Base-by-base conservation (phyloP, 2,888 invertebrate species). In the Neoitamus cyanurus region DNA sequence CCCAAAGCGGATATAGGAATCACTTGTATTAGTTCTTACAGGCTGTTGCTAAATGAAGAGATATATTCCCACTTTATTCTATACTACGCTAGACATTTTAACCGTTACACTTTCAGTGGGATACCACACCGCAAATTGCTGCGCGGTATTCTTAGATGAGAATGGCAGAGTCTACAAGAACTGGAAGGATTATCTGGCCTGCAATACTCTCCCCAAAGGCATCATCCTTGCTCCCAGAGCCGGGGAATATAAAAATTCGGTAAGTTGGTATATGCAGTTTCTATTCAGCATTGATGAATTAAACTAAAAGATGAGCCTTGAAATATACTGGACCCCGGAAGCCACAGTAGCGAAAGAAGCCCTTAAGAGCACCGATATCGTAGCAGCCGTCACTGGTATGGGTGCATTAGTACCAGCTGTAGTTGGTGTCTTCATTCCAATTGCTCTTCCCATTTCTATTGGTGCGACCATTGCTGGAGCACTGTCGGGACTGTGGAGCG, bases 381-480 rank as follows among this genome's bases (percentile, higher is more conserved):
- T 88, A 1, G 84, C 89, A 2, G 87, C 88, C 4, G 69, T 88
- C 1, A 82, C 87, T 3, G 90, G 89, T n/a, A 34, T 89, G 9
- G 85, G 85, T 1, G 88, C 90, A 2, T 88, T 88, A 3, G 84
- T 84, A 82, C 85, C 89, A 1, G 87, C 89, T 0, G 1, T 89
- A 1, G 87, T 88, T 6, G 88, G 87, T 0, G 6, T 88, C 0
- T 20, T 69, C 5, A 28, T 72, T 1, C 83, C 83, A 3, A 28
- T 70, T 1, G 70, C 70, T n/a, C 42, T 70, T 5, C 42, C 70
- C 7, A 2, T 70, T 4, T 3, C 11, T 5, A 37, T 36, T 37
- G 5, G 7, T 3, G 13, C 83, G 1, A 13, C n/a, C 5, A 20
- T 83, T 25, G 28, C 15, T 83, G 25, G 30, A 28, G 2, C 20